These are phyloP conservation scores for Lycopodina hypogea DNA, from an alignment of 37 sponge, comb jelly and placozoan genomes.

Conservation along the genomic window DNA sequence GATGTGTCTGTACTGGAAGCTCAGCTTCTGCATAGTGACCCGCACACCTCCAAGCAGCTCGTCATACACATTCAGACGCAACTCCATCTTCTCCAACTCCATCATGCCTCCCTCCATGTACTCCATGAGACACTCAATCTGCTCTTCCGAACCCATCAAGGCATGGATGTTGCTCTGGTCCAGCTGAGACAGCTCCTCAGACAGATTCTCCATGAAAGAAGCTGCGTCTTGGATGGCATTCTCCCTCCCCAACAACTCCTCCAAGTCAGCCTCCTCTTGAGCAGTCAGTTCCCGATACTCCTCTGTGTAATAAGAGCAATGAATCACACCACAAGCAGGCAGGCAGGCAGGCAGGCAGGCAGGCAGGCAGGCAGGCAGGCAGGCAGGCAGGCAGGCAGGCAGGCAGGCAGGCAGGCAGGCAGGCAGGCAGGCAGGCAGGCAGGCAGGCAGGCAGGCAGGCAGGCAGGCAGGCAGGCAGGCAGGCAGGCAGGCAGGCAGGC, in stretches of 20 bases:
- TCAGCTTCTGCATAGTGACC: conserved; percentile 57
- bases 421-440: no score
- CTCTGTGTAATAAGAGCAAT: conserved; percentile 40
- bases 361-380: background rate
- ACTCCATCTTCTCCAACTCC: conserved; percentile 67
- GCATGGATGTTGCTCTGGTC: conserved; percentile 80
- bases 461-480: no score
- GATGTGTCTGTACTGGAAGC: conserved; percentile 51
- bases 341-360: background rate
- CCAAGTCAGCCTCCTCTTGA: conserved; percentile 83
- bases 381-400: no score
- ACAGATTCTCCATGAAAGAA: conserved; percentile 75
- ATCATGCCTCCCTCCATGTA: conserved; percentile 53
- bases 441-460: no score
- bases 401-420: no score
- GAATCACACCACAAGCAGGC: background rate
- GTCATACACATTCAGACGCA: conserved; percentile 55
- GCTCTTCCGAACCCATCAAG: conserved; percentile 81
- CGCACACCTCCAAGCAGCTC: conserved; percentile 60
- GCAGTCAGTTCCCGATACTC: conserved; percentile 86
- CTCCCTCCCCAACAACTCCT: conserved; percentile 51
- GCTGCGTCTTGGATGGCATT: conserved; percentile 81
- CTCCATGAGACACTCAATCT: conserved; percentile 63
- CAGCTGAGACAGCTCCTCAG: conserved; percentile 75
- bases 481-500: no score